Base-by-base conservation (phyloP, 1,140 invertebrate genomes). In the Lethrus apterus region DNA sequence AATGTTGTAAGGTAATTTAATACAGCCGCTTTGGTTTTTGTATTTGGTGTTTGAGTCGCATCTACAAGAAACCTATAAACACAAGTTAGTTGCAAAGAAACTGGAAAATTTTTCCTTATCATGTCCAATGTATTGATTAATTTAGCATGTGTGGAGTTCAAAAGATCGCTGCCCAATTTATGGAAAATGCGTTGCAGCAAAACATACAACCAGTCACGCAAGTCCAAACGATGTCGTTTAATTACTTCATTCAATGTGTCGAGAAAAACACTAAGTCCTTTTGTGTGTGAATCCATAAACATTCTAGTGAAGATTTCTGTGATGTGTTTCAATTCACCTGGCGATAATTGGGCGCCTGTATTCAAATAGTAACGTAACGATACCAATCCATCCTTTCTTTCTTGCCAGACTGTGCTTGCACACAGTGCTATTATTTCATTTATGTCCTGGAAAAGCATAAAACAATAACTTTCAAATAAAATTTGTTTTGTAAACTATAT, bases 221-320 rank as follows among this genome's bases (percentile, higher is more conserved):
- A 72, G 54, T 95, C 89, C 48, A 80, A 76, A 49, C 81, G 83
- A 68, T 97, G 89, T n/a, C 84, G 80, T 83, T 82, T 49, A 34
- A 97, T 84, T 46, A 96, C 69, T 62, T 95, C 91, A 52, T 87
- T 86, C 11, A 97, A 75, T 0, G 90, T 89, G 58, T 97, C 93
- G 56, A 97, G 68, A 69, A 96, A 93, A 44, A 96, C 69, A 35
- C 86, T 88, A 67, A 96, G 92, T 34, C 95, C 89, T 71, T 96
- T 96, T 2, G 89, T 94, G 64, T 95, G 91, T n/a, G 90, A 88
- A 67, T 97, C 93, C 78, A 93, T 91, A 59, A 97, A 95, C 88
- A 96, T 93, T 72, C 91, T 89, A 31, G 89, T 87, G 61, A 95
- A 91, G 50, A 93, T 85, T 56, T 96, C 92, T 0, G 88, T 91